Conservation (phyloP, 2,888 invertebrate species). For the Melangyna quadrimaculata region DNA sequence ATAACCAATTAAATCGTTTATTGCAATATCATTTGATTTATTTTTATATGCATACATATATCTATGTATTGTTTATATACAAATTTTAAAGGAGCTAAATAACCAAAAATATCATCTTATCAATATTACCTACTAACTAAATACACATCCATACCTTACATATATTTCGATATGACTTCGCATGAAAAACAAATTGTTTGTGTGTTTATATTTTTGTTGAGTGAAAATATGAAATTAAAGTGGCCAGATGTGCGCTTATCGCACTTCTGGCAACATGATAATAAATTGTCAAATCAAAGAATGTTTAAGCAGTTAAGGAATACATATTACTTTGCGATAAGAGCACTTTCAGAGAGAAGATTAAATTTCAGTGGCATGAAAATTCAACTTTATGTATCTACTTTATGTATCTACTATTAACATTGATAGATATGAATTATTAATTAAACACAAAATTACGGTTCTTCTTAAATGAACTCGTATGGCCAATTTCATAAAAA, state of each 20-base stretch:
- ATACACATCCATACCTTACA: no score
- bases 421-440: no score
- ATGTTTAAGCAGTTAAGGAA: neutral
- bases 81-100: neutral
- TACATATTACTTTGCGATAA: neutral
- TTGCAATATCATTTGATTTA: neutral
- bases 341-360: neutral
- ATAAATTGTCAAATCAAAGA: neutral
- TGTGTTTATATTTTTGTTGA: neutral
- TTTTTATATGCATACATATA: neutral
- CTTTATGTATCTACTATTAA: no score
- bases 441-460: no score
- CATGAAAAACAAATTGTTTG: no score
- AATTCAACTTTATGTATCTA: no score
- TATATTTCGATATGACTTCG: neutral
- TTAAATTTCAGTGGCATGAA: neutral
- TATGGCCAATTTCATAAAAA: no score
- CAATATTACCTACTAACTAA: neutral
- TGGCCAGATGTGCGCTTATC: conserved; percentile 5
- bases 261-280: conserved; percentile 5
- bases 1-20: neutral
- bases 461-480: no score
- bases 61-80: neutral
- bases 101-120: neutral
- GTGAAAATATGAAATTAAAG: neutral